Evolutionary conservation across 2,113 vertebrate species (phyloP).

Genomic region (Oncorhynchus kisutch): DNA sequence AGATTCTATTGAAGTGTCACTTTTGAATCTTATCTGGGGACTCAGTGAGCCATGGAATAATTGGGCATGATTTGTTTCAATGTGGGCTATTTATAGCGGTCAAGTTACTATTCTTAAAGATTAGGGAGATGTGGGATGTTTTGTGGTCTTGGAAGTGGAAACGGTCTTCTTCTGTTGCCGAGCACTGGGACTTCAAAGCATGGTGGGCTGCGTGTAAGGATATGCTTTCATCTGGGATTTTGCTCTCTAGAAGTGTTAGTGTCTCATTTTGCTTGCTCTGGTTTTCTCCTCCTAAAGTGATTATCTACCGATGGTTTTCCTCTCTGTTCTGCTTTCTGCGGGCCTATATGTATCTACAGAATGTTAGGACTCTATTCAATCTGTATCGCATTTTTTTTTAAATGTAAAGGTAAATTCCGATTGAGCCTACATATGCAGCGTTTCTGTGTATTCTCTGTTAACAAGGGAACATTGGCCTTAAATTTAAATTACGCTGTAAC

Average conservation of each 20-base stretch:
- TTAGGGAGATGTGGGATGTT: conserved; percentile 33
- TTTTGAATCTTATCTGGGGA: conserved; percentile 31
- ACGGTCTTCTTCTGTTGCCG: conserved; percentile 3
- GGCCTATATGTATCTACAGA: conserved; percentile 1
- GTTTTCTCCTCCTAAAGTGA: conserved; percentile 29
- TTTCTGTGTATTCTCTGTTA: no score
- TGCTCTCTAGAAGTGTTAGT: conserved; percentile 25
- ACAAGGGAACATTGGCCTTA: no score
- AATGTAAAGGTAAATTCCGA: no score
- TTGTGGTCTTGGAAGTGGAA: conserved; percentile 23
- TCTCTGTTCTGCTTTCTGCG: conserved; percentile 20
- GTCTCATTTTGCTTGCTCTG: conserved; percentile 24
- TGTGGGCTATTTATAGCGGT: conserved; percentile 39
- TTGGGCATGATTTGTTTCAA: background rate
- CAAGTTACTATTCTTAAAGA: conserved; percentile 31
- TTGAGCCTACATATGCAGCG: no score
- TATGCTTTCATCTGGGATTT: conserved; percentile 51
- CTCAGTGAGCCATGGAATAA: conserved; percentile 9
- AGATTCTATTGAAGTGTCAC: conserved; percentile 39
- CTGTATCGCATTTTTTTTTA: background rate
- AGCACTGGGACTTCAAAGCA: conserved; percentile 17
- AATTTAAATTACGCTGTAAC: no score
- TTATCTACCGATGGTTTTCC: background rate
- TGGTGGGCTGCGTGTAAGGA: conserved; percentile 38
- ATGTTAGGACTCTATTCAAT: no score